These are phyloP conservation scores for Craterocephalus amniculus DNA, from an alignment of 2,797 vertebrate species.

Conservation along the genomic window DNA sequence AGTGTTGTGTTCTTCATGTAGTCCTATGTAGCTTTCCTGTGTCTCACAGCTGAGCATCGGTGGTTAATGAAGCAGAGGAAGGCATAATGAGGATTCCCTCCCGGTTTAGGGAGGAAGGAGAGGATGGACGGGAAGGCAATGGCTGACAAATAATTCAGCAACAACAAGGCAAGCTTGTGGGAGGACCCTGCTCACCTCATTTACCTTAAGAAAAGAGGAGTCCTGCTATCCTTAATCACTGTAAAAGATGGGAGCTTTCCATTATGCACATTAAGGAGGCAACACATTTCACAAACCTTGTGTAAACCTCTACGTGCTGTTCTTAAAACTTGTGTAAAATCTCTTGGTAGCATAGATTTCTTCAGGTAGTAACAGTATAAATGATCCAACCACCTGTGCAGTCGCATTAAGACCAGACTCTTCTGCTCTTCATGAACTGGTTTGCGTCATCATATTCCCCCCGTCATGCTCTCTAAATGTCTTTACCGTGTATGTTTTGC, in stretches of 20 bases:
- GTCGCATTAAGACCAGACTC: constrained; percentile 60
- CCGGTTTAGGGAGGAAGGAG: constrained; percentile 46
- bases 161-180: constrained; percentile 65
- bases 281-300: constrained; percentile 56
- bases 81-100: constrained; percentile 67
- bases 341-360: constrained; percentile 69
- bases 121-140: constrained; percentile 15
- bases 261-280: constrained; percentile 61
- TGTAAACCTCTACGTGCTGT: constrained; percentile 58
- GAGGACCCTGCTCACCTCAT: constrained; percentile 72
- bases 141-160: constrained; percentile 60
- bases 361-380: constrained; percentile 69
- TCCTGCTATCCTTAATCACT: constrained; percentile 77
- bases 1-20: constrained; percentile 77
- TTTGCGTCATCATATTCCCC: constrained; percentile 46
- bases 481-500: constrained; percentile 66
- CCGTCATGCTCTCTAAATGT: constrained; percentile 66
- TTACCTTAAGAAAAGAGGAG: constrained; percentile 74
- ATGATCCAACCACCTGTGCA: constrained; percentile 66
- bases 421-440: constrained; percentile 65
- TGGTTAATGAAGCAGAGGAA: constrained; percentile 50
- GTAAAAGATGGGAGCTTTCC: constrained; percentile 69
- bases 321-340: constrained; percentile 63
- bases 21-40: constrained; percentile 73
- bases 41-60: constrained; percentile 65